These are phyloP conservation scores for Alentia gelatinosa DNA, from an alignment of 2,888 invertebrate species.

Conservation along the genomic window DNA sequence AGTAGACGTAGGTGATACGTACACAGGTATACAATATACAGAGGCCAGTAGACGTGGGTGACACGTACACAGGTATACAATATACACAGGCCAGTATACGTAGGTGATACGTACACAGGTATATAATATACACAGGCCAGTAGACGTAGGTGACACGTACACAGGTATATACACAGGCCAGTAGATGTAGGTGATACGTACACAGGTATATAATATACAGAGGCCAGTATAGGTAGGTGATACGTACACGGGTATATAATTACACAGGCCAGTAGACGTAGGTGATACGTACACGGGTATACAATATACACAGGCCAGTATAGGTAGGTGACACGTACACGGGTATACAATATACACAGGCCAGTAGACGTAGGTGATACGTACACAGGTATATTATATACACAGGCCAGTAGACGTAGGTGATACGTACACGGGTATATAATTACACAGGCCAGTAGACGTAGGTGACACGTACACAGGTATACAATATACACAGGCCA, in stretches of 20 bases:
- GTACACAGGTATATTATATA: neutral
- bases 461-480: neutral
- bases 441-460: neutral
- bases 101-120: neutral
- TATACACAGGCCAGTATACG: neutral
- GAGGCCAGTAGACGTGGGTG: too few species aligned
- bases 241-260: neutral
- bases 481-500: neutral
- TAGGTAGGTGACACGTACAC: neutral
- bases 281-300: neutral
- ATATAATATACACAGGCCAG: neutral
- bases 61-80: neutral
- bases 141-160: neutral
- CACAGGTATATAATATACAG: neutral
- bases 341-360: neutral
- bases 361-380: neutral
- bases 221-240: neutral
- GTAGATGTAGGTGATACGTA: neutral
- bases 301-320: neutral
- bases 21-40: too few species aligned
- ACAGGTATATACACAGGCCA: neutral
- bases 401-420: neutral
- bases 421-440: neutral
- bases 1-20: neutral
- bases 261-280: neutral